Conservation (phyloP, 2,888 invertebrate species). For the Scaeva pyrastri region DNA sequence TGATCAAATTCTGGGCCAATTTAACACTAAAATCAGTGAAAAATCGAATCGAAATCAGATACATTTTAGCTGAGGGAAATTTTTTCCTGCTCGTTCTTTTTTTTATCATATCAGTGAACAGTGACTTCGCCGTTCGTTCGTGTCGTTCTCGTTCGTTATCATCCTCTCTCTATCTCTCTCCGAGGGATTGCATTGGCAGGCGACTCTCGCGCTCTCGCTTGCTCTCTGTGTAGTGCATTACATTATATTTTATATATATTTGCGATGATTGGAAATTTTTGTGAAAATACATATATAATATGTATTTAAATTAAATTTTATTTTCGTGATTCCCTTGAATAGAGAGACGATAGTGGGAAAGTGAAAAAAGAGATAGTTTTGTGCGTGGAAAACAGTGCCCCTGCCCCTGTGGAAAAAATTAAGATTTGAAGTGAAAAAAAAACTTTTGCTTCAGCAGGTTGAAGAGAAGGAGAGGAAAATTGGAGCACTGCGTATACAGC, state of each 20-base stretch:
- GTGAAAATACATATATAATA: slow-evolving; percentile 47
- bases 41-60: slow-evolving; percentile 68
- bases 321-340: slow-evolving; percentile 25
- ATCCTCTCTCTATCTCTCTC: slow-evolving; percentile 75
- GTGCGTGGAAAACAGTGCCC: slow-evolving; percentile 8
- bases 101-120: slow-evolving; percentile 44
- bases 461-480: slow-evolving; percentile 50
- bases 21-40: slow-evolving; percentile 15
- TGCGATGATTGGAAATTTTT: slow-evolving; percentile 67
- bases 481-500: slow-evolving; percentile 30
- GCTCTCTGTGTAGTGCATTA: slow-evolving; percentile 64
- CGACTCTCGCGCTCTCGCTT: slow-evolving; percentile 73
- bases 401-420: slow-evolving; percentile 19
- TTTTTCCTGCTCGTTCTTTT: slow-evolving; percentile 56
- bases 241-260: slow-evolving; percentile 41
- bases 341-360: slow-evolving; percentile 44
- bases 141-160: slow-evolving; percentile 73
- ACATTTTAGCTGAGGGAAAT: slow-evolving; percentile 53
- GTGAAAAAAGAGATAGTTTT: slow-evolving; percentile 31
- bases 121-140: slow-evolving; percentile 29
- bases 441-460: background rate
- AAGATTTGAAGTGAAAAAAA: slow-evolving; percentile 46
- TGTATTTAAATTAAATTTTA: background rate
- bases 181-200: slow-evolving; percentile 54
- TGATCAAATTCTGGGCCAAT: background rate